phyloP scores from a whole-genome alignment of 2,797 vertebrate genomes.

The Heteromormyrus szaboi region DNA sequence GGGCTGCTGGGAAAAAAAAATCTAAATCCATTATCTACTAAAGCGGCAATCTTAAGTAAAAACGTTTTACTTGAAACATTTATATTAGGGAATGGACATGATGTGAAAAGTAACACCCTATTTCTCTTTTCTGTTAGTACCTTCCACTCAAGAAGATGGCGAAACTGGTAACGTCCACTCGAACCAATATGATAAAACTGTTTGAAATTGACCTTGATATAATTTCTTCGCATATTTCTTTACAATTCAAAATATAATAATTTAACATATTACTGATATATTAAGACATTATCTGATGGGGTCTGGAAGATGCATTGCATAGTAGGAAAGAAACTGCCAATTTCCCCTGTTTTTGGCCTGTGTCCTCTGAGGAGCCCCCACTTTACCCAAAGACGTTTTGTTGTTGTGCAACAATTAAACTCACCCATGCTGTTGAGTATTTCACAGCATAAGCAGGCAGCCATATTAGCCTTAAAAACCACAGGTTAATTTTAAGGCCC shows the following conservation, averaged over 20 bases:
- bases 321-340: neutral
- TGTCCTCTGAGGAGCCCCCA: neutral
- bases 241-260: neutral
- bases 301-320: neutral
- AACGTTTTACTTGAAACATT: neutral
- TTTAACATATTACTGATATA: neutral
- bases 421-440: neutral
- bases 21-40: neutral
- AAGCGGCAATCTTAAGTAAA: neutral
- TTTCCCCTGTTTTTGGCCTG: neutral
- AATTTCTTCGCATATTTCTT: neutral
- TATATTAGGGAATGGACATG: neutral
- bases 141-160: neutral
- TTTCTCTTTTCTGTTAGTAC: neutral
- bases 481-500: neutral
- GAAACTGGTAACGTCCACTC: neutral
- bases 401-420: neutral
- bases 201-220: neutral
- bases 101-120: neutral
- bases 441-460: neutral
- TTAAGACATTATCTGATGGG: neutral
- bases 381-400: neutral
- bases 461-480: neutral
- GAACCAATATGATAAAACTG: neutral
- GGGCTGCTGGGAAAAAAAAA: neutral